Evolutionary conservation across 2,113 vertebrate species (phyloP).

Genomic region (Crotalus viridis): DNA sequence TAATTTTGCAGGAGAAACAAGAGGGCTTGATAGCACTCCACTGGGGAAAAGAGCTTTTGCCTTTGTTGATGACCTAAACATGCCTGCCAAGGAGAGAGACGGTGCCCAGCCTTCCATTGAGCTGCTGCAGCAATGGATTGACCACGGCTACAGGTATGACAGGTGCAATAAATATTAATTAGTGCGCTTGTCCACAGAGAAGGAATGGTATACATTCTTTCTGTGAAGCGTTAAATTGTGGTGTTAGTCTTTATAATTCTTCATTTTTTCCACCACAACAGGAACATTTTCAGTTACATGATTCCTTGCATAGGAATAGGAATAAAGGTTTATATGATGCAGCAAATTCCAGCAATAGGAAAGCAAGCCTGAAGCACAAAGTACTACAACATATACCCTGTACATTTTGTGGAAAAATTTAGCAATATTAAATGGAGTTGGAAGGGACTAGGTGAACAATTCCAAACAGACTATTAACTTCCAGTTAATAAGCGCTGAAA

Average conservation of each 20-base stretch:
- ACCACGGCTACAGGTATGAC: constrained; percentile 76
- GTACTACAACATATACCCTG: constrained; percentile 36
- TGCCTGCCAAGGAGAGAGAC: constrained; percentile 80
- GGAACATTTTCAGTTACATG: constrained; percentile 68
- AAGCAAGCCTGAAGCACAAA: constrained; percentile 31
- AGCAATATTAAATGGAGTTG: constrained; percentile 36
- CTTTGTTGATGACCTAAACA: constrained; percentile 82
- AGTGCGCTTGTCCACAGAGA: constrained; percentile 79
- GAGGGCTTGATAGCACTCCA: constrained; percentile 61
- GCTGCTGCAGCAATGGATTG: constrained; percentile 79
- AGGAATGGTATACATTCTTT: constrained; percentile 79
- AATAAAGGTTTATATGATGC: constrained; percentile 67
- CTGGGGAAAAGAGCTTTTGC: constrained; percentile 72
- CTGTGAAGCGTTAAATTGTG: constrained; percentile 84
- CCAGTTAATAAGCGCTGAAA: constrained; percentile 47
- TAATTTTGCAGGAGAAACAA: constrained; percentile 74
- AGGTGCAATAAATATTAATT: constrained; percentile 89
- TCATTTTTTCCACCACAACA: constrained; percentile 77
- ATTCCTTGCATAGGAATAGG: constrained; percentile 59
- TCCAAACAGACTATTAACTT: constrained; percentile 52
- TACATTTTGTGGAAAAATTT: constrained; percentile 37
- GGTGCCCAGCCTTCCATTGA: constrained; percentile 79
- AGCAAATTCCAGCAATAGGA: constrained; percentile 58
- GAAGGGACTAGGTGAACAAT: neutral
- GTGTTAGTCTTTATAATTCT: constrained; percentile 78